Conservation (phyloP, 2,888 invertebrate genomes). For the Holacanthella duospinosa region DNA sequence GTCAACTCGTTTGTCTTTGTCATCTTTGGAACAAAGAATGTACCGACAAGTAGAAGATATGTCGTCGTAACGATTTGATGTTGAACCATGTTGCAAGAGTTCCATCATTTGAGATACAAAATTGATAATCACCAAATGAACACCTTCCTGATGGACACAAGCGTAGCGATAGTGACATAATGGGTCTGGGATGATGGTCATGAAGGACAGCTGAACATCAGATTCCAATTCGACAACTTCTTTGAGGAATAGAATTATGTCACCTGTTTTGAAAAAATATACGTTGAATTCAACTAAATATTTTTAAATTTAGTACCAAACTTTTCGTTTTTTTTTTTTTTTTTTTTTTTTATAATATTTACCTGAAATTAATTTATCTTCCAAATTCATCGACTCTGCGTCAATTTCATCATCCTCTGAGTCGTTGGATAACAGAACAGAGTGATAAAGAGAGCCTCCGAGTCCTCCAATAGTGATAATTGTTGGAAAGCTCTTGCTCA, state of each 20-base stretch:
- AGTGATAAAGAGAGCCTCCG: conserved; percentile 4
- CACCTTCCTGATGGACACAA: conserved; percentile 7
- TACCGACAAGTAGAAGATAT: not conserved
- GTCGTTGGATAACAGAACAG: conserved; percentile 1
- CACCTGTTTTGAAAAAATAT: not conserved
- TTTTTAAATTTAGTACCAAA: no score
- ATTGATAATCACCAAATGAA: conserved; percentile 1
- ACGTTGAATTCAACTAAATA: no score
- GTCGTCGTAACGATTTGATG: not conserved
- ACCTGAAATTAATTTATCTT: not conserved
- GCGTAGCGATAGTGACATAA: conserved; percentile 8
- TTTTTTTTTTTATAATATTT: no score
- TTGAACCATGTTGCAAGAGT: not conserved
- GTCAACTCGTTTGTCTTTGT: not conserved
- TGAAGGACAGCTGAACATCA: not conserved
- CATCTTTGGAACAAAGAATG: conserved; percentile 2
- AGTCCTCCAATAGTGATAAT: conserved; percentile 3
- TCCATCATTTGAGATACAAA: not conserved
- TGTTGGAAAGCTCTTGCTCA: conserved; percentile 1
- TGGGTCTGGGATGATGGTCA: conserved; percentile 1
- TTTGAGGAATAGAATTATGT: conserved; percentile 3
- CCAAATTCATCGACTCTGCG: not conserved
- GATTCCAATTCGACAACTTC: conserved; percentile 6
- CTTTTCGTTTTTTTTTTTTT: no score
- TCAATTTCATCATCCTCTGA: not conserved